Evolutionary conservation across 1,140 invertebrate genomes (phyloP), one percentile per base, ranked within the genome.

Genomic region (Drosophila bifasciata): DNA sequence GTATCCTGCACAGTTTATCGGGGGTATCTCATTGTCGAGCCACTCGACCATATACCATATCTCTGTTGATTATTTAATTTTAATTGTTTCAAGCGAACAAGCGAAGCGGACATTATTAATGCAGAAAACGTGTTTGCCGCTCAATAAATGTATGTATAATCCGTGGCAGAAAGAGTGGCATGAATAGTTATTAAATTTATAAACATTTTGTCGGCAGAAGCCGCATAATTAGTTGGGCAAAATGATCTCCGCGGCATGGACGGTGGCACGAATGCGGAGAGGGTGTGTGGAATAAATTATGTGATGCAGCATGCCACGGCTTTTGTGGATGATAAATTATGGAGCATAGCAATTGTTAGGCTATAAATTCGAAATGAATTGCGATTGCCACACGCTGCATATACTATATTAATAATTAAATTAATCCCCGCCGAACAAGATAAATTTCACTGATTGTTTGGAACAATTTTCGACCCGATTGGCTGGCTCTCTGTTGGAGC

Each of bases 51-150:
- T 23, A 56, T 11, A 1, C 32, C 32, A 4, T 0, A 4, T 0
- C 44, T 66, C 58, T 66, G 17, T 19, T 19, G 19, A 46, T 72
- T 76, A 76, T 72, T 67, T 66, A 66, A 61, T 72, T 72, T 76
- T 72, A 76, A 76, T 72, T 76, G 73, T 58, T 62, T 76, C 45
- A 60, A n/a, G n/a, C n/a, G n/a, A 57, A 11, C 52, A 11, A 53
- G 32, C 15, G 36, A 25, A 15, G 16, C 43, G 21, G 39, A 40
- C 7, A 52, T 56, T 58, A 52, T 64, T 60, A 64, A 76, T 66
- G 60, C 56, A 57, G 8, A 19, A 41, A 61, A 69, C 64, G 52
- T 57, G 57, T 51, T 44, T 28, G 25, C 17, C 19, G 15, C 45
- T 39, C 11, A 40, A 43, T 43, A 53, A 70, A 62, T 56, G 23